These are phyloP conservation scores for Chromoteleia sp. DNA, from an alignment of 2,888 invertebrate genomes.

Conservation along the genomic window DNA sequence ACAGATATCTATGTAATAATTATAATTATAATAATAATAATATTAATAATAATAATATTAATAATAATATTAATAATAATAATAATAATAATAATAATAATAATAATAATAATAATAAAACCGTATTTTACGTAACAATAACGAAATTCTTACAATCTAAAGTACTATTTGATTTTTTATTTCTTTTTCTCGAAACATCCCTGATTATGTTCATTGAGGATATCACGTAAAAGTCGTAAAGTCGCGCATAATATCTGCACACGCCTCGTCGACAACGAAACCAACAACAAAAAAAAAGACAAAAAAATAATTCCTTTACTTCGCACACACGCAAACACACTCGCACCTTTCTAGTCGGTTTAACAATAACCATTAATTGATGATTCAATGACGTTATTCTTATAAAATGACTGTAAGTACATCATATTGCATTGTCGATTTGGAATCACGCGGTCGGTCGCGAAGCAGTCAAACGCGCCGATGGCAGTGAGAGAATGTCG, in stretches of 20 bases:
- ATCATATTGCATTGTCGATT: constrained; percentile 84
- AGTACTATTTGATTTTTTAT: constrained; percentile 57
- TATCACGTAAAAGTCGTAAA: constrained; percentile 79
- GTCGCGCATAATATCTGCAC: constrained; percentile 37
- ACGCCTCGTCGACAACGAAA: constrained; percentile 53
- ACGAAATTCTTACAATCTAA: constrained; percentile 80
- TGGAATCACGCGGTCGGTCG: constrained; percentile 80
- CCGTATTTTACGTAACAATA: constrained; percentile 79
- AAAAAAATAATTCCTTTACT: not conserved
- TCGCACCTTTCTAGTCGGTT: constrained; percentile 51
- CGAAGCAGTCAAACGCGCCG: constrained; percentile 74
- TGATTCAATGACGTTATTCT: constrained; percentile 74
- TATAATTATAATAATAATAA: constrained; percentile 72
- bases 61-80: constrained; percentile 75
- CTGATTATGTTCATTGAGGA: constrained; percentile 82
- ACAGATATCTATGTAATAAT: constrained; percentile 49
- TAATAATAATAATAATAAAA: constrained; percentile 77
- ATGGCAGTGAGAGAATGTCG: constrained; percentile 62
- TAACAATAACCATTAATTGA: constrained; percentile 74
- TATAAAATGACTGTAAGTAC: constrained; percentile 80
- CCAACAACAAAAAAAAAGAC: constrained; percentile 13
- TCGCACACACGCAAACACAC: constrained; percentile 44
- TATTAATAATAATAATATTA: constrained; percentile 73
- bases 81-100: constrained; percentile 71
- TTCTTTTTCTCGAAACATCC: constrained; percentile 74